Conservation (phyloP, 2,888 invertebrate species). For the Ormyrus labotus region DNA sequence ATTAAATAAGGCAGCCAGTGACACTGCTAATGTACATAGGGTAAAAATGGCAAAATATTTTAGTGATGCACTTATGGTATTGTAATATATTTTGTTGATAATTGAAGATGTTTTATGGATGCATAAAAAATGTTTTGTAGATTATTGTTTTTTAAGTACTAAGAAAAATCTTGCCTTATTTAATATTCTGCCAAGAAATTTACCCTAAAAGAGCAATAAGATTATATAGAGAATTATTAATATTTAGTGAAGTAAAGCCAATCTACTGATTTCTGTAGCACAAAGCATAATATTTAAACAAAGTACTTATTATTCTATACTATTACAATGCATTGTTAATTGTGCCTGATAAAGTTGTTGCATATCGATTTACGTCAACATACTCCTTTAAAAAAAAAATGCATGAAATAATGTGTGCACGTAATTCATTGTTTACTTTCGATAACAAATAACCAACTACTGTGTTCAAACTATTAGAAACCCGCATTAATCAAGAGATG, state of each 20-base stretch:
- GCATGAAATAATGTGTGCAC: constrained; percentile 8
- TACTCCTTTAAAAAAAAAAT: constrained; percentile 8
- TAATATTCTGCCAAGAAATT: constrained; percentile 25
- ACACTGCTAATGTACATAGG: constrained; percentile 62
- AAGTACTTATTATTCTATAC: constrained; percentile 30
- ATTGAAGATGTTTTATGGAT: constrained; percentile 4
- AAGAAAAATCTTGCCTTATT: constrained; percentile 39
- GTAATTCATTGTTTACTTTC: not conserved
- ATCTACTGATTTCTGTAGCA: constrained; percentile 28
- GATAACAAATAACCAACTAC: constrained; percentile 12
- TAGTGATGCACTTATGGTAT: not conserved
- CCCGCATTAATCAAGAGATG: not conserved
- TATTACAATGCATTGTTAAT: constrained; percentile 44
- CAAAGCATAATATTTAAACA: constrained; percentile 30
- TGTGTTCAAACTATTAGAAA: constrained; percentile 4
- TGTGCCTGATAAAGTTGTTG: constrained; percentile 44
- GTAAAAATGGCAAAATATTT: constrained; percentile 50
- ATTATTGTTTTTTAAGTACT: not conserved
- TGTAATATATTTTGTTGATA: constrained; percentile 35
- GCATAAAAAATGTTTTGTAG: not conserved
- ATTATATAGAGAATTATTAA: constrained; percentile 20
- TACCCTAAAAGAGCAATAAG: constrained; percentile 35
- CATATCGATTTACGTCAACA: constrained; percentile 35
- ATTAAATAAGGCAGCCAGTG: constrained; percentile 37
- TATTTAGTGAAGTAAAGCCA: constrained; percentile 28